Percentiles rank a stretch among this genome's conserved stretches.
These are phyloP conservation scores for Carettochelys insculpta DNA, from an alignment of 2,113 vertebrate species.

Conservation along the genomic window DNA sequence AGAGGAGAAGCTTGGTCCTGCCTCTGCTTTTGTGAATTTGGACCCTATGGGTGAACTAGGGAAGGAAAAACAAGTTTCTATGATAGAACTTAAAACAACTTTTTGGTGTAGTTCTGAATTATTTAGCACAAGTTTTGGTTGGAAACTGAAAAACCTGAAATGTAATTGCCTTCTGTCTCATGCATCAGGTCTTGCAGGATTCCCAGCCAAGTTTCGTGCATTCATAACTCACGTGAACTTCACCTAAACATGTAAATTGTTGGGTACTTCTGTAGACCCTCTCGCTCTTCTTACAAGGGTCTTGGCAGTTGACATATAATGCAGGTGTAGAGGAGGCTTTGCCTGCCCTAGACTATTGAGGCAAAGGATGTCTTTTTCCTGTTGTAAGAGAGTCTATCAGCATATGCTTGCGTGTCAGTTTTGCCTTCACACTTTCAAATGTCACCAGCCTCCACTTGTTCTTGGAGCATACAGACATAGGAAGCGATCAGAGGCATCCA, in stretches of 20 bases:
- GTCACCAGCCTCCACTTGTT: background rate
- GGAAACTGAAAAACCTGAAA: background rate
- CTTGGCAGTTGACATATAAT: background rate
- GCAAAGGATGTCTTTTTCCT: background rate
- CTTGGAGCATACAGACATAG: background rate
- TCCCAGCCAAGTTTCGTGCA: background rate
- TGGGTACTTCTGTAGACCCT: background rate
- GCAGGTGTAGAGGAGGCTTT: background rate
- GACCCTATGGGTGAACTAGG: background rate
- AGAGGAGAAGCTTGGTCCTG: background rate
- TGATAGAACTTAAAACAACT: background rate
- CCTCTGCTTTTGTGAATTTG: background rate
- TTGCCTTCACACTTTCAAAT: fast-evolving
- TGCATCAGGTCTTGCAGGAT: fast-evolving
- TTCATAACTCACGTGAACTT: background rate
- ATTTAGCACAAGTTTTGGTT: background rate
- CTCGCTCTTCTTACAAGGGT: background rate
- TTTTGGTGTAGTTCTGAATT: background rate
- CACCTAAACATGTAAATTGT: fast-evolving
- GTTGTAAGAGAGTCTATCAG: background rate
- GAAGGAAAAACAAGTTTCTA: background rate
- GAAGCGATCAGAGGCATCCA: background rate
- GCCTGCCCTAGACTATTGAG: background rate
- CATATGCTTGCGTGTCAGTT: background rate
- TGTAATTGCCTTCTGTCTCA: background rate